Conservation (phyloP, 2,113 vertebrate genomes). For the Cairina moschata region DNA sequence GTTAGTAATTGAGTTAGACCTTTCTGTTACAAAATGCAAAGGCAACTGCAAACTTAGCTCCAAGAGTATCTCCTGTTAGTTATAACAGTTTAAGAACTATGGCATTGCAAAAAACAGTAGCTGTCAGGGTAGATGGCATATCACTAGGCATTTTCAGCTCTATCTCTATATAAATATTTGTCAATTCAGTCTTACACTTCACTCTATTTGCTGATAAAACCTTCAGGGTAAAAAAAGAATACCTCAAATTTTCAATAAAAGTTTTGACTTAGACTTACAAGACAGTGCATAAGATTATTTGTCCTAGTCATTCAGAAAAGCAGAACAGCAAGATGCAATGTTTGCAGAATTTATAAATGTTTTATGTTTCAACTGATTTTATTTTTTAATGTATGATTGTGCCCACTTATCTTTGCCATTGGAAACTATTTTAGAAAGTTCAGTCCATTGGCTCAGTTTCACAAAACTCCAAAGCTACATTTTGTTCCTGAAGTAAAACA, state of each 20-base stretch:
- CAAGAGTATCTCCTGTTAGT: neutral
- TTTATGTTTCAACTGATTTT: neutral
- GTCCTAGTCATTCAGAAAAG: neutral
- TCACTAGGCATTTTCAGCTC: neutral
- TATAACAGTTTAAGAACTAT: neutral
- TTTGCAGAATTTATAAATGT: neutral
- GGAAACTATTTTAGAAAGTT: neutral
- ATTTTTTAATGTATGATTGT: neutral
- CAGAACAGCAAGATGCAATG: neutral
- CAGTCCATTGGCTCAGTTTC: neutral
- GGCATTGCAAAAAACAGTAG: neutral
- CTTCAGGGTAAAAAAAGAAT: neutral
- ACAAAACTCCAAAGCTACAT: neutral
- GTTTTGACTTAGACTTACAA: neutral
- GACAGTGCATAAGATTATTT: neutral
- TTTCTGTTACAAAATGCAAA: neutral
- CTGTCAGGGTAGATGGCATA: neutral
- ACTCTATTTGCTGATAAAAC: neutral
- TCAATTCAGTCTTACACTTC: neutral
- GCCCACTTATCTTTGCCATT: neutral
- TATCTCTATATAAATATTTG: neutral
- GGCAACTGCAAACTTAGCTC: neutral
- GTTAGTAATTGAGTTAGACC: neutral
- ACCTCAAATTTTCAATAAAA: neutral
- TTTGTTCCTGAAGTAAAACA: constrained; percentile 7